Percentiles rank a stretch among this genome's conserved stretches.
Conservation (phyloP, 2,888 invertebrate species). For the Caenorhabditis panamensis region DNA sequence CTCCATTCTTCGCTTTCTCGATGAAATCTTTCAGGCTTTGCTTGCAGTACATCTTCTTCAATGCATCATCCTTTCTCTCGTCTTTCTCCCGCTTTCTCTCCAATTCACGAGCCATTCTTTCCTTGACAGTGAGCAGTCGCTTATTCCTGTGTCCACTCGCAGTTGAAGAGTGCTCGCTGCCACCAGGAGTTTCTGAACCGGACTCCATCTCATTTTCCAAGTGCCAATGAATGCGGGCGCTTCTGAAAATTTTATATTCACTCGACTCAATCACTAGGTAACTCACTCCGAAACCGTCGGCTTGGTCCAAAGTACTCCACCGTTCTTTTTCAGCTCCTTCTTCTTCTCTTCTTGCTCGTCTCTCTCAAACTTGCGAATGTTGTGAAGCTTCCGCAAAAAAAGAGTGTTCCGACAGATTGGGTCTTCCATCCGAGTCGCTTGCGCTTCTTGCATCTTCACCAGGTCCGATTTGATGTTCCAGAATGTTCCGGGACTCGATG, state of each 20-base stretch:
- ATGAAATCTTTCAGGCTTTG: not conserved
- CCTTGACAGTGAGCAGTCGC: not conserved
- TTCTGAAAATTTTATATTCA: not conserved
- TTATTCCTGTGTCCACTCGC: not conserved
- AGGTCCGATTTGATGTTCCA: not conserved
- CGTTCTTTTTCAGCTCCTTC: not conserved
- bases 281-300: conserved; percentile 11
- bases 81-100: not conserved
- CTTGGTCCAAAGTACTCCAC: not conserved
- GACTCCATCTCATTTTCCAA: conserved; percentile 15
- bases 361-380: conserved; percentile 6
- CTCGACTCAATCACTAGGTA: not conserved
- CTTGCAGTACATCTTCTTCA: not conserved
- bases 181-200: conserved; percentile 1
- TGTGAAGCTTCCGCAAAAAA: not conserved
- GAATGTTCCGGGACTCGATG: not conserved
- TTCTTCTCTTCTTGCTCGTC: not conserved
- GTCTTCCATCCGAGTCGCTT: not conserved
- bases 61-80: not conserved
- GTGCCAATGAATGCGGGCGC: conserved; percentile 8
- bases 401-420: not conserved
- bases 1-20: not conserved
- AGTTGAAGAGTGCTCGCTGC: conserved; percentile 5
- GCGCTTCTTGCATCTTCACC: not conserved
- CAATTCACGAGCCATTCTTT: not conserved